Evolutionary conservation across 2,113 vertebrate species (phyloP).

Genomic region (Lonchura striata): DNA sequence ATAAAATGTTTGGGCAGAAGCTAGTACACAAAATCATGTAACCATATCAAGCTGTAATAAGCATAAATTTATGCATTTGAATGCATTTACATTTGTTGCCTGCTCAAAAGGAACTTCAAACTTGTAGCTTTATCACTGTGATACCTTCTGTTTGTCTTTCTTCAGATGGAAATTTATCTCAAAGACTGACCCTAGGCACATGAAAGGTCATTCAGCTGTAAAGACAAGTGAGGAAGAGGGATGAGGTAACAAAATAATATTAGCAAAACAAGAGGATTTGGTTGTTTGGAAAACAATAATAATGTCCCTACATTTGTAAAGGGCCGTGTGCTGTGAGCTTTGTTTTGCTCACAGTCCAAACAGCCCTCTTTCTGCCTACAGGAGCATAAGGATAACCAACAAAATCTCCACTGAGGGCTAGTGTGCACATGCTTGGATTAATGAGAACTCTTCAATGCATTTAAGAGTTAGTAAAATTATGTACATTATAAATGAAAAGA

Average conservation of each 20-base stretch:
- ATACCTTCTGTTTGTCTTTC: neutral
- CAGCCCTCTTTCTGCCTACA: neutral
- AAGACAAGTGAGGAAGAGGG: neutral
- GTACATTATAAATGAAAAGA: neutral
- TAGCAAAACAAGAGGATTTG: neutral
- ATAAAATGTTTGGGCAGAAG: neutral
- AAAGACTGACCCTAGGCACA: accelerated
- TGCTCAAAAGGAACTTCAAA: neutral
- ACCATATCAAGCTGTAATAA: neutral
- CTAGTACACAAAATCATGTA: neutral
- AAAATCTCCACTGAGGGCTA: neutral
- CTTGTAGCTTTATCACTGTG: neutral
- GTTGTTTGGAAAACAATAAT: neutral
- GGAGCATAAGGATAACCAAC: neutral
- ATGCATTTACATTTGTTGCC: neutral
- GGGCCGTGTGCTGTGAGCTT: neutral
- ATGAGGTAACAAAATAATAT: neutral
- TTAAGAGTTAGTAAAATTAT: neutral
- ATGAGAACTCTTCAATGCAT: neutral
- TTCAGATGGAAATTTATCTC: neutral
- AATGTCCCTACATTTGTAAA: neutral
- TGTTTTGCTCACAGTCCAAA: neutral
- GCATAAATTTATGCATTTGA: neutral
- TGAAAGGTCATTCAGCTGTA: neutral
- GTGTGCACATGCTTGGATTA: neutral